Evolutionary conservation across 2,797 vertebrate genomes (phyloP).

Genomic region (Paramormyrops hopkinsi): DNA sequence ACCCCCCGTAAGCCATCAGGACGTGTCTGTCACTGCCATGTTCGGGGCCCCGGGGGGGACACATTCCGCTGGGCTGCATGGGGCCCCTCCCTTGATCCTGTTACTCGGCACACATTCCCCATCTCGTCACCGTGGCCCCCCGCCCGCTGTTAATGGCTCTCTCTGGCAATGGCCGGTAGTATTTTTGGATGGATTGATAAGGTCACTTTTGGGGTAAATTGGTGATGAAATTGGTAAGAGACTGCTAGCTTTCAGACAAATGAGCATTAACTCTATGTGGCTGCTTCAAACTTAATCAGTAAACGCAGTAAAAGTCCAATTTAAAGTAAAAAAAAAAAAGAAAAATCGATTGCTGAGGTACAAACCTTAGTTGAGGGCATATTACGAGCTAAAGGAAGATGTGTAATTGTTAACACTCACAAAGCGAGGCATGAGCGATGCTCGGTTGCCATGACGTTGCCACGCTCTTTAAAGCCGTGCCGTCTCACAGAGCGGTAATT

Average conservation of each 20-base stretch:
- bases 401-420: not conserved
- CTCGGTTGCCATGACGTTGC: not conserved
- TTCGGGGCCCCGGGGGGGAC: not conserved
- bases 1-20: not conserved
- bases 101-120: not conserved
- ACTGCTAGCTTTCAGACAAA: not conserved
- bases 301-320: not conserved
- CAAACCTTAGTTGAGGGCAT: not conserved
- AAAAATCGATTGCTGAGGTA: not conserved
- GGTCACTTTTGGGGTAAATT: not conserved
- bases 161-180: conserved; percentile 20
- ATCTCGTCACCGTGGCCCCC: not conserved
- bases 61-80: not conserved
- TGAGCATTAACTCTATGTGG: not conserved
- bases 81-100: not conserved
- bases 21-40: not conserved
- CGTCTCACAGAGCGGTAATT: not conserved
- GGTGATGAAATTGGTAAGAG: not conserved
- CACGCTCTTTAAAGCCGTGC: not conserved
- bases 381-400: not conserved
- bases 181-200: conserved; percentile 31
- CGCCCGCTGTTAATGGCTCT: not conserved
- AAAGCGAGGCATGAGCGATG: not conserved
- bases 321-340: not conserved
- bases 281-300: not conserved